Evolutionary conservation across 2,113 vertebrate genomes (phyloP).

Genomic region (Enhydra lutris): DNA sequence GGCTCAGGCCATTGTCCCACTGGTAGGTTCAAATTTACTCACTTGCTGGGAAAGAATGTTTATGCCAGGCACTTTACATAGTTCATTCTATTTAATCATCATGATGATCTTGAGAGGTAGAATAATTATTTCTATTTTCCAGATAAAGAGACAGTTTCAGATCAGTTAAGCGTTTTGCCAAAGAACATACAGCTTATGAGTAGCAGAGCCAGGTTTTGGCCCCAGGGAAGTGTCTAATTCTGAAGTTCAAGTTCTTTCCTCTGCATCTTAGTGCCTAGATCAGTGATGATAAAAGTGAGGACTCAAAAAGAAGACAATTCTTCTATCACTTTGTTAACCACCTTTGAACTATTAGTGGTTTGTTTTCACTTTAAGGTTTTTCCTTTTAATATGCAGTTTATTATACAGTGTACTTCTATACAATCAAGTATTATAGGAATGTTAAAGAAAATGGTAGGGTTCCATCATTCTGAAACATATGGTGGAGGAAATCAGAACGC

Average conservation of each 20-base stretch:
- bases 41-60: not conserved
- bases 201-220: not conserved
- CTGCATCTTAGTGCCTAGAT: not conserved
- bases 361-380: constrained; percentile 5
- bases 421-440: not conserved
- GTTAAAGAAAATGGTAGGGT: not conserved
- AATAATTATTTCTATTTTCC: constrained; percentile 24
- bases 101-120: not conserved
- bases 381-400: not conserved
- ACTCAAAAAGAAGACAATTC: not conserved
- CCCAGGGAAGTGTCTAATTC: not conserved
- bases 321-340: not conserved
- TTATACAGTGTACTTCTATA: not conserved
- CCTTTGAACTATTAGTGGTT: not conserved
- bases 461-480: not conserved
- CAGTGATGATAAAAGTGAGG: not conserved
- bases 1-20: not conserved
- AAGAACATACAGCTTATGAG: not conserved
- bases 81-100: constrained; percentile 9
- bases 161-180: not conserved
- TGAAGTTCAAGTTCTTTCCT: not conserved
- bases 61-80: not conserved
- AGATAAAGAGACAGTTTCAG: not conserved
- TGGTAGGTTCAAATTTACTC: not conserved
- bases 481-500: not conserved